phyloP scores from a whole-genome alignment of 2,113 vertebrate species.

The Gymnorhina tibicen region DNA sequence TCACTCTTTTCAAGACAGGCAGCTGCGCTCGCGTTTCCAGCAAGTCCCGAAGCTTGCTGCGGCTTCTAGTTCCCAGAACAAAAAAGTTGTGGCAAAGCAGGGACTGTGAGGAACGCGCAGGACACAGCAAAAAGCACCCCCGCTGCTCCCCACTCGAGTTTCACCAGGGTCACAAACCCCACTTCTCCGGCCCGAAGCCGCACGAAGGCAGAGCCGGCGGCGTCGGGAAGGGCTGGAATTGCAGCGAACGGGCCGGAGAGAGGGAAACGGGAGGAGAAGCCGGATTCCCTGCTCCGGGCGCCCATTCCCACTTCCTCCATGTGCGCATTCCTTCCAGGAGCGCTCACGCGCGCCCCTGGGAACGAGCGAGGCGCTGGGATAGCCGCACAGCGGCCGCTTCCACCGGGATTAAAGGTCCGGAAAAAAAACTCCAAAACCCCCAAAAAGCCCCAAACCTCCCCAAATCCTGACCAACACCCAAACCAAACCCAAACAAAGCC shows the following conservation, averaged over 20 bases:
- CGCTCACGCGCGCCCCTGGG: background rate
- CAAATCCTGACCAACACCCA: no score
- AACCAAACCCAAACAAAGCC: background rate
- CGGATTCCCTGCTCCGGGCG: fast-evolving
- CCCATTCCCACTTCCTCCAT: background rate
- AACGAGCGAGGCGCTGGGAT: fast-evolving
- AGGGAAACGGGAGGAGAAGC: fast-evolving
- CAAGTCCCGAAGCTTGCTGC: background rate
- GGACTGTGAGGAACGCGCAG: fast-evolving
- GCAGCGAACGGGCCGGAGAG: fast-evolving
- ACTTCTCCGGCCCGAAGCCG: fast-evolving
- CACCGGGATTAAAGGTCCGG: fast-evolving
- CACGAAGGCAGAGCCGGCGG: background rate
- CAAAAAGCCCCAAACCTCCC: no score
- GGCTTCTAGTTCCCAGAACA: no score
- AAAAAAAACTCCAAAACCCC: no score
- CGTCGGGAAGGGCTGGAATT: background rate
- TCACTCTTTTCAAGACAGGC: background rate
- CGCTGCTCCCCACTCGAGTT: fast-evolving
- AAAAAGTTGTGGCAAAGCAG: background rate
- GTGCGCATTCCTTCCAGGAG: background rate
- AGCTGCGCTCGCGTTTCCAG: background rate
- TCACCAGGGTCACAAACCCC: fast-evolving
- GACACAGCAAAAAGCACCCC: background rate
- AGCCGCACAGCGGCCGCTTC: background rate